These are phyloP conservation scores for Mycetomoellerius zeteki DNA, from an alignment of 1,140 invertebrate species.

Conservation along the genomic window DNA sequence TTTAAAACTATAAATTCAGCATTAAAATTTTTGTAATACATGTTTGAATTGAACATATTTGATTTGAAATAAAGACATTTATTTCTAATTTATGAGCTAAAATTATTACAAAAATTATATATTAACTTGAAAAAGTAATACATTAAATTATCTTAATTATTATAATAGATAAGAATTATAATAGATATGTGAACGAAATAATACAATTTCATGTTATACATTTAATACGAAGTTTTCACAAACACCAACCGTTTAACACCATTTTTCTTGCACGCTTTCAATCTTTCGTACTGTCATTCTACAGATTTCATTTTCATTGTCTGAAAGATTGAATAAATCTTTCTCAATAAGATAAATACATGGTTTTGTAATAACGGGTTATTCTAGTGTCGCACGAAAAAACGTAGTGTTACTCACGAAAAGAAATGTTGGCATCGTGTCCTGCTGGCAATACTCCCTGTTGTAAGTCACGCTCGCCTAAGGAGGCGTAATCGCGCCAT, in stretches of 20 bases:
- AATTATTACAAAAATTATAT: not conserved
- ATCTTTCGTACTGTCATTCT: not conserved
- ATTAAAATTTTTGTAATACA: constrained; percentile 1
- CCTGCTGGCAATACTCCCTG: not conserved
- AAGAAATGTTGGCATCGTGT: constrained; percentile 48
- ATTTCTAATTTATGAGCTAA: too few species aligned
- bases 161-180: too few species aligned
- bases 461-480: constrained; percentile 66
- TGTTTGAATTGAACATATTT: not conserved
- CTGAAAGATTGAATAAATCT: constrained; percentile 26
- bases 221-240: not conserved
- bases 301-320: constrained; percentile 1
- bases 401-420: constrained; percentile 3
- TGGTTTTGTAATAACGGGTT: constrained; percentile 25
- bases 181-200: not conserved
- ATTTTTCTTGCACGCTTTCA: not conserved
- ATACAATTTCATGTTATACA: not conserved
- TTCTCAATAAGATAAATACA: constrained; percentile 36
- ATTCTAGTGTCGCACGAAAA: constrained; percentile 33
- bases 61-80: not conserved
- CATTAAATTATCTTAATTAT: not conserved
- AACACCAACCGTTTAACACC: not conserved
- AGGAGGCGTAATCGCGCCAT: constrained; percentile 82
- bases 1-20: not conserved
- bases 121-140: not conserved